These are phyloP conservation scores for Melikaiella ostensackeni DNA, from an alignment of 2,888 invertebrate genomes.

Conservation along the genomic window DNA sequence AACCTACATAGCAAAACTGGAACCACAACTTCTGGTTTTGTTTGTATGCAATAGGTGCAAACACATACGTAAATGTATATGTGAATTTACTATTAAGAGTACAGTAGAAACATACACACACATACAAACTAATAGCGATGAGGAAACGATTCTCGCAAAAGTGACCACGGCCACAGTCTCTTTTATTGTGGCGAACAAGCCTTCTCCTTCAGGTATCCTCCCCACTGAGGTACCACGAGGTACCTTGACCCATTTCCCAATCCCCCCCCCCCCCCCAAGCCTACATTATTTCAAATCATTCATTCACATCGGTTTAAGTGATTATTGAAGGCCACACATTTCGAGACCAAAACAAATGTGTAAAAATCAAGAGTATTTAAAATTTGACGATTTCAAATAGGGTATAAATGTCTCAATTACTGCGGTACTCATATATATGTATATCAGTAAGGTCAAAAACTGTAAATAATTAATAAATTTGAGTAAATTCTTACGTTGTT, in stretches of 20 bases:
- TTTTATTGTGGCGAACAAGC: background rate
- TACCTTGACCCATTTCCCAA: too few species aligned
- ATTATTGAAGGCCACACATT: too few species aligned
- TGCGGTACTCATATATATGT: too few species aligned
- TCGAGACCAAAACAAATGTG: too few species aligned
- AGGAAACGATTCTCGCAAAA: constrained; percentile 16
- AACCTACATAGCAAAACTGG: constrained; percentile 48
- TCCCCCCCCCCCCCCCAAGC: background rate
- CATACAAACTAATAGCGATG: constrained; percentile 4
- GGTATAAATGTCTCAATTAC: too few species aligned
- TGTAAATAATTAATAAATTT: too few species aligned
- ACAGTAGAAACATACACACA: background rate
- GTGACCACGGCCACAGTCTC: background rate
- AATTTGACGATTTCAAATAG: too few species aligned
- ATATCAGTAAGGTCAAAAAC: too few species aligned
- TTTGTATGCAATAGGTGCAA: background rate
- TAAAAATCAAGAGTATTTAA: too few species aligned
- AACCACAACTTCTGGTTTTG: constrained; percentile 9
- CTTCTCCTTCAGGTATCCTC: background rate
- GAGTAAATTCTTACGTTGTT: too few species aligned
- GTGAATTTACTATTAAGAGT: background rate
- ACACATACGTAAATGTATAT: background rate
- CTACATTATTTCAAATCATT: background rate
- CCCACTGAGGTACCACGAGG: too few species aligned
- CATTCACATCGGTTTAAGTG: background rate